These are phyloP conservation scores for Pachycephus smyrnensis DNA, from an alignment of 2,888 invertebrate genomes.

Conservation along the genomic window DNA sequence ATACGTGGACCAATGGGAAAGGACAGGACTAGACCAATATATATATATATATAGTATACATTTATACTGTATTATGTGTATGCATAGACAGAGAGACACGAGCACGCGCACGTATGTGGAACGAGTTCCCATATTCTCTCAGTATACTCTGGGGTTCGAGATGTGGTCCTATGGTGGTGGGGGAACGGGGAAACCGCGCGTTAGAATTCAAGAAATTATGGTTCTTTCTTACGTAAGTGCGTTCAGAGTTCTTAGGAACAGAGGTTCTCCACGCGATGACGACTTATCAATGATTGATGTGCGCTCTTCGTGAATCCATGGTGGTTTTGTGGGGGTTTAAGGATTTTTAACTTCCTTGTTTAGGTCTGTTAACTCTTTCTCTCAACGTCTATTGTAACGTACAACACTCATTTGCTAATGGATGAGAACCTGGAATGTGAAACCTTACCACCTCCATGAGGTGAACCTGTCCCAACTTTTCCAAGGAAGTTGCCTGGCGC, in stretches of 20 bases:
- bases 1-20: background rate
- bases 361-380: background rate
- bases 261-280: background rate
- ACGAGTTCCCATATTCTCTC: background rate
- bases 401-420: slow-evolving; percentile 13
- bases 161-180: background rate
- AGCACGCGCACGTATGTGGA: background rate
- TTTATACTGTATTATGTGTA: background rate
- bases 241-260: background rate
- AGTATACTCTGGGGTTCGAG: background rate
- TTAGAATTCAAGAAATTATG: slow-evolving; percentile 3
- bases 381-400: background rate
- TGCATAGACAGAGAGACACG: background rate
- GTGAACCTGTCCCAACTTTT: slow-evolving; percentile 43
- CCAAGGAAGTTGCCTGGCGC: slow-evolving; percentile 40
- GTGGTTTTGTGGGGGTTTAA: background rate
- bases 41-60: background rate
- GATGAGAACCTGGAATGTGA: slow-evolving; percentile 46
- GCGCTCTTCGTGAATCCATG: background rate
- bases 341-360: background rate
- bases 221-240: slow-evolving; percentile 7
- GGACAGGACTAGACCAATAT: background rate
- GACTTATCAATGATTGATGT: background rate
- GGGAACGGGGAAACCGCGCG: background rate
- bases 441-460: slow-evolving; percentile 28